Evolutionary conservation across 2,888 invertebrate species (phyloP).

Genomic region (Aspidapion aeneum): DNA sequence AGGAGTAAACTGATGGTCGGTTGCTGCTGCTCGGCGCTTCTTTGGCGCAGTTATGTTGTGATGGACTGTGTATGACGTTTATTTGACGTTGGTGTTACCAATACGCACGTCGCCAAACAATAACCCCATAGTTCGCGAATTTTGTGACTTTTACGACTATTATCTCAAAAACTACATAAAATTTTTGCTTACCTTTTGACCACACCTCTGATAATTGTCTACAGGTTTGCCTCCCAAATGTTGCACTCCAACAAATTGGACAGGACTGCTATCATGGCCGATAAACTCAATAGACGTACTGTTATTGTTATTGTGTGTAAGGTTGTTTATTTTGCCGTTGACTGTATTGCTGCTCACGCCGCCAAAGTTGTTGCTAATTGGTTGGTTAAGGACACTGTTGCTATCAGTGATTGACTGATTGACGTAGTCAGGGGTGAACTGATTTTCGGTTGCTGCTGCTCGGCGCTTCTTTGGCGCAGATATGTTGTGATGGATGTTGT

Average conservation of each 20-base stretch:
- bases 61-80: slow-evolving; percentile 42
- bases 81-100: no score
- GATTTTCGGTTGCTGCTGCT: no score
- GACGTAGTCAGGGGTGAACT: slow-evolving; percentile 25
- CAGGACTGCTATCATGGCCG: slow-evolving; percentile 11
- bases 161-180: no score
- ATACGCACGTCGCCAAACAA: slow-evolving; percentile 27
- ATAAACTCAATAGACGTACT: neutral
- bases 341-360: slow-evolving; percentile 17
- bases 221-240: slow-evolving; percentile 65
- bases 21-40: slow-evolving; percentile 47
- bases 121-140: no score
- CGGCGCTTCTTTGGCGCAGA: slow-evolving; percentile 44
- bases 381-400: neutral
- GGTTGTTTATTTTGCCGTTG: neutral
- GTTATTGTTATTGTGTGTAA: neutral
- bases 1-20: slow-evolving; percentile 32
- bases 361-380: slow-evolving; percentile 18
- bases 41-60: slow-evolving; percentile 32
- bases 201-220: slow-evolving; percentile 62
- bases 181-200: slow-evolving; percentile 56
- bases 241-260: slow-evolving; percentile 46
- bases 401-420: slow-evolving; percentile 42
- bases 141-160: no score
- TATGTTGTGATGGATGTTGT: slow-evolving; percentile 36